Base-by-base conservation (phyloP, 2,797 vertebrate genomes). In the Mus caroli region DNA sequence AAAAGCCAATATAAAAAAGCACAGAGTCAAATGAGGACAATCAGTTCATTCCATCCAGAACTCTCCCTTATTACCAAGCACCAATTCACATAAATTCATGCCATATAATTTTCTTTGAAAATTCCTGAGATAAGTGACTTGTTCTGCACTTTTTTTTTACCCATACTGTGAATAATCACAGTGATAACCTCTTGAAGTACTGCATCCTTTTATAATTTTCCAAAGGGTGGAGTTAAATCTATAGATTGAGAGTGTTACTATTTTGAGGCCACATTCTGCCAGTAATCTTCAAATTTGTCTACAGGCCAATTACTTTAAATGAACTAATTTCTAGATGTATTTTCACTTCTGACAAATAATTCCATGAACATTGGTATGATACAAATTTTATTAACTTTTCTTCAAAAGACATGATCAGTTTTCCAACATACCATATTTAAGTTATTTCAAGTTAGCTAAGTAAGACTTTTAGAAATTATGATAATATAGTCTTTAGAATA, bases 341-440 rank as follows among this genome's bases (percentile, higher is more conserved):
- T 4, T 3, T 89, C 1, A n/a, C 7, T 88, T 46, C 62, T 96
- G n/a, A 79, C 46, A 67, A 34, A 31, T 95, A 71, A 31, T 69
- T 84, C 34, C 95, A 88, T 97, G 69, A 83, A 43, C 93, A 56
- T 92, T 95, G 20, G 28, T 43, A 10, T 1, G 43, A 64, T 46
- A 54, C 50, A 90, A 64, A 0, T 77, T 0, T 56, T 79, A 69
- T 90, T 98, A 97, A 85, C 40, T 73, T 78, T 40, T 15, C 43
- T 85, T 85, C 91, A 83, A 82, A 92, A 90, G 11, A 1, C 12
- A 62, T 94, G 3, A 50, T 19, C 20, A 22, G 50, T 96, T 97
- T 97, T 94, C 28, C 87, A 90, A 93, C 83, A 91, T 37, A 6
- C 0, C 37, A 97, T 46, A 1, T 43, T 96, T 76, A 93, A 85